phyloP scores from a whole-genome alignment of 2,888 invertebrate genomes.

The Rotaria magnacalcarata region DNA sequence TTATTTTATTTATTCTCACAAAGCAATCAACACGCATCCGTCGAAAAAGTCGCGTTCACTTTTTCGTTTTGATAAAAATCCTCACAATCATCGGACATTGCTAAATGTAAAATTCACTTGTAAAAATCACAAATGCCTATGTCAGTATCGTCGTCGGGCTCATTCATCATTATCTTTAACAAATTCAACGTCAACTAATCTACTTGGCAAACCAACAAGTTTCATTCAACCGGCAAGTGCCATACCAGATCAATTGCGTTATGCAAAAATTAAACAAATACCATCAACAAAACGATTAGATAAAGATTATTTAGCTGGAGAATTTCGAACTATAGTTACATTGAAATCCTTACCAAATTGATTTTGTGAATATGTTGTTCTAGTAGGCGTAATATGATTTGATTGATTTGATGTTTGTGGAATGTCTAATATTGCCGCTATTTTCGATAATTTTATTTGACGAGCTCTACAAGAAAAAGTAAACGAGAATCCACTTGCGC shows the following conservation, averaged over 20 bases:
- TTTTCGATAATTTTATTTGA: slow-evolving; percentile 4
- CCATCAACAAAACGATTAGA: not conserved
- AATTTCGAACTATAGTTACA: not conserved
- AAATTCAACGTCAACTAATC: not conserved
- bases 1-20: not conserved
- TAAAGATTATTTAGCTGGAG: not conserved
- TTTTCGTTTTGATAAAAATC: not conserved
- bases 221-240: not conserved
- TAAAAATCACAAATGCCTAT: slow-evolving; percentile 21
- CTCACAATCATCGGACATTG: not conserved
- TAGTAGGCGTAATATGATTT: not conserved
- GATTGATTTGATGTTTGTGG: not conserved
- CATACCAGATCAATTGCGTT: not conserved
- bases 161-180: not conserved
- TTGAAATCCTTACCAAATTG: not conserved
- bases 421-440: not conserved
- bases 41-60: not conserved
- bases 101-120: not conserved
- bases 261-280: slow-evolving; percentile 12
- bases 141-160: slow-evolving; percentile 21
- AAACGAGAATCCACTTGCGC: not conserved
- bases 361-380: not conserved
- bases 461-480: not conserved
- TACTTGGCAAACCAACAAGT: not conserved
- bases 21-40: not conserved